Evolutionary conservation across 2,888 invertebrate species (phyloP).

Genomic region (Seira ritae): DNA sequence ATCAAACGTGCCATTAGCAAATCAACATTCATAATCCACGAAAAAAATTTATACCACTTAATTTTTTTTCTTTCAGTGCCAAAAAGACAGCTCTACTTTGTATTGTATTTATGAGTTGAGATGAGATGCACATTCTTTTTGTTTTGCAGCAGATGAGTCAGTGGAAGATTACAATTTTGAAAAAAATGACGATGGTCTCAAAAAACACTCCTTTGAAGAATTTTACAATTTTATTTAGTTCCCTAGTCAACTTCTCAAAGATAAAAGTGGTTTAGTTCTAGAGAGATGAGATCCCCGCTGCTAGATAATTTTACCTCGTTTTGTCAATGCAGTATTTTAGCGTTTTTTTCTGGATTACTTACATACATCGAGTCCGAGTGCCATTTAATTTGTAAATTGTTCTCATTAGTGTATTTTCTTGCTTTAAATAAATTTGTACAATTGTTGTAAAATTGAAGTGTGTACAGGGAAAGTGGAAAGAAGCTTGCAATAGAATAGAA

Average conservation of each 20-base stretch:
- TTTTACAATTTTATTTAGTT: no score
- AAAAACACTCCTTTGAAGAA: no score
- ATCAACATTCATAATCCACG: slow-evolving; percentile 16
- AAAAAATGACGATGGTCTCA: no score
- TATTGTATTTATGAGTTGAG: no score
- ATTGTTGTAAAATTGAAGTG: background rate
- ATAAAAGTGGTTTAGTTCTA: background rate
- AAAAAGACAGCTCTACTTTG: slow-evolving; percentile 12
- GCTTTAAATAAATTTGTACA: background rate
- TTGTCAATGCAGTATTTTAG: slow-evolving; percentile 55
- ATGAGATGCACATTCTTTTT: no score
- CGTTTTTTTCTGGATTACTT: no score
- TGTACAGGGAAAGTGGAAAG: background rate
- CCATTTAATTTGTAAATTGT: background rate
- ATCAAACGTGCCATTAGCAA: slow-evolving; percentile 30
- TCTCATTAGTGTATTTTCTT: background rate
- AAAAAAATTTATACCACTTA: no score
- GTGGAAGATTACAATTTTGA: no score
- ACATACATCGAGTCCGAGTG: background rate
- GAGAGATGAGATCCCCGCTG: background rate
- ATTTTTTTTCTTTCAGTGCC: slow-evolving; percentile 30
- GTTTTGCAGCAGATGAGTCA: no score
- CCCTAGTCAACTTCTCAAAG: slow-evolving; percentile 33
- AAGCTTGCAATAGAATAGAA: background rate
- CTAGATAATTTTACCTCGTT: background rate